phyloP scores from a whole-genome alignment of 2,797 vertebrate genomes.

The Pogonophryne albipinna region DNA sequence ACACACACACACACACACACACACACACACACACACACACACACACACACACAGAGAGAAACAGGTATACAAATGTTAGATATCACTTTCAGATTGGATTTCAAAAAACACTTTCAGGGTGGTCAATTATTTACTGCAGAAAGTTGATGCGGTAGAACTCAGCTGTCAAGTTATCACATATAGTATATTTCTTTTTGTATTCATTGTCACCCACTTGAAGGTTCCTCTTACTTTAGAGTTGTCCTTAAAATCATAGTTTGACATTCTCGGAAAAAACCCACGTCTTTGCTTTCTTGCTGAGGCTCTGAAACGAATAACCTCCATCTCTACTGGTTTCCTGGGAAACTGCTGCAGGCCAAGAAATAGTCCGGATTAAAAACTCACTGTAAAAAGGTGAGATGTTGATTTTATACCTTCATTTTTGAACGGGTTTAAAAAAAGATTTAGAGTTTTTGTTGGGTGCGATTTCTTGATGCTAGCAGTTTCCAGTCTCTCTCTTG shows the following conservation, averaged over 20 bases:
- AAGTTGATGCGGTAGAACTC: not conserved
- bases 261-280: not conserved
- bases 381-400: not conserved
- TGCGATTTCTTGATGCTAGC: not conserved
- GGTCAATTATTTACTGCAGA: not conserved
- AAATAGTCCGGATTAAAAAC: not conserved
- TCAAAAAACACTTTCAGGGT: not conserved
- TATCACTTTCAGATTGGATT: not conserved
- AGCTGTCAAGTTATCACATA: not conserved
- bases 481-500: not conserved
- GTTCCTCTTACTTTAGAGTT: not conserved
- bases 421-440: not conserved
- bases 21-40: not conserved
- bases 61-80: not conserved
- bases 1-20: too few relatives aligned
- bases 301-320: not conserved
- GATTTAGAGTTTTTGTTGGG: not conserved
- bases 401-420: not conserved
- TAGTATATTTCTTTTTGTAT: not conserved
- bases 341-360: not conserved
- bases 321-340: not conserved
- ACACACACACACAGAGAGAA: conserved; percentile 19
- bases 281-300: not conserved
- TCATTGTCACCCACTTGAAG: not conserved
- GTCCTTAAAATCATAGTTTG: not conserved